These are phyloP conservation scores for Chionis minor DNA, from an alignment of 2,113 vertebrate species.

Conservation along the genomic window DNA sequence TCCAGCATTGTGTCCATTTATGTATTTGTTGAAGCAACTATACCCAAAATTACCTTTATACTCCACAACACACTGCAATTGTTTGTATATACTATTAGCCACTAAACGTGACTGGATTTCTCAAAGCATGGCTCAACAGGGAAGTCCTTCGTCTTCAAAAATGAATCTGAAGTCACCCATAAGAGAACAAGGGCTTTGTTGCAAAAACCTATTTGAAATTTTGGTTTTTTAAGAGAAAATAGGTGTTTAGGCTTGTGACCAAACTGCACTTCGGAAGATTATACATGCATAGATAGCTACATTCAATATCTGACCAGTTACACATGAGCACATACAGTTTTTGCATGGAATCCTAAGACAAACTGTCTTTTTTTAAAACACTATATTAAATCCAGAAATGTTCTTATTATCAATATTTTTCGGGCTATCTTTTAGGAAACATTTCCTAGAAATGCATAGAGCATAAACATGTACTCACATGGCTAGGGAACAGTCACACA, in stretches of 20 bases:
- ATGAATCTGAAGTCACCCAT: background rate
- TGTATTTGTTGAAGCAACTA: background rate
- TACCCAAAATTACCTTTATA: background rate
- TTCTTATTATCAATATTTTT: background rate
- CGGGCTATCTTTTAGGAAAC: background rate
- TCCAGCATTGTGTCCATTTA: background rate
- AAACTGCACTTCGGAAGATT: background rate
- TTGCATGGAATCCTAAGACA: background rate
- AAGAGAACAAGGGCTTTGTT: background rate
- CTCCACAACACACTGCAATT: background rate
- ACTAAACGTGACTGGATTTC: background rate
- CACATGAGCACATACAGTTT: background rate
- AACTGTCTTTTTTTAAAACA: background rate
- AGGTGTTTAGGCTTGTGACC: background rate
- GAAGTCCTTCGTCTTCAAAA: background rate
- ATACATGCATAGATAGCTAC: background rate
- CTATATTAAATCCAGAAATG: background rate
- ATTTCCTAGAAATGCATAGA: background rate
- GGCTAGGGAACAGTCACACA: background rate
- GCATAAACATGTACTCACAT: accelerated
- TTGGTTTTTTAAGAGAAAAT: background rate
- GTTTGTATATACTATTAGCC: background rate
- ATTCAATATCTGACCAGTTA: background rate
- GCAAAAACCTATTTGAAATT: background rate
- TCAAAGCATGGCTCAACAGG: background rate